Evolutionary conservation across 1,140 invertebrate species (phyloP).

Genomic region (Drosophila melanogaster): Release_6_plus_ISO1_MT NC_004354.4:14913501-14914000

Average conservation of each 20-base stretch:
- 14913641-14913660: constrained; percentile 84
- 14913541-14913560: constrained; percentile 90
- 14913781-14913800: constrained; percentile 66
- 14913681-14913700: constrained; percentile 88
- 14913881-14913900: constrained; percentile 3
- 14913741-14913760: constrained; percentile 87
- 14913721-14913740: constrained; percentile 87
- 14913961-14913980: not conserved
- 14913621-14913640: constrained; percentile 89
- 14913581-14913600: constrained; percentile 92
- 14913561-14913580: constrained; percentile 89
- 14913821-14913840: too few species aligned
- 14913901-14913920: constrained; percentile 19
- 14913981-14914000: not conserved
- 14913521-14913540: constrained; percentile 93
- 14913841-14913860: not conserved
- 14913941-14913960: constrained; percentile 9
- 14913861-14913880: not conserved
- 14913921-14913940: not conserved
- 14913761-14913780: constrained; percentile 84
- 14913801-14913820: constrained; percentile 13
- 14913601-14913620: constrained; percentile 93
- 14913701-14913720: constrained; percentile 86
- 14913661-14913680: constrained; percentile 87
- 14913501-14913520: constrained; percentile 90